Evolutionary conservation across 2,113 vertebrate species (phyloP), one percentile per base, ranked within the genome.

Genomic region (Hypocryptadius cinnamomeus): DNA sequence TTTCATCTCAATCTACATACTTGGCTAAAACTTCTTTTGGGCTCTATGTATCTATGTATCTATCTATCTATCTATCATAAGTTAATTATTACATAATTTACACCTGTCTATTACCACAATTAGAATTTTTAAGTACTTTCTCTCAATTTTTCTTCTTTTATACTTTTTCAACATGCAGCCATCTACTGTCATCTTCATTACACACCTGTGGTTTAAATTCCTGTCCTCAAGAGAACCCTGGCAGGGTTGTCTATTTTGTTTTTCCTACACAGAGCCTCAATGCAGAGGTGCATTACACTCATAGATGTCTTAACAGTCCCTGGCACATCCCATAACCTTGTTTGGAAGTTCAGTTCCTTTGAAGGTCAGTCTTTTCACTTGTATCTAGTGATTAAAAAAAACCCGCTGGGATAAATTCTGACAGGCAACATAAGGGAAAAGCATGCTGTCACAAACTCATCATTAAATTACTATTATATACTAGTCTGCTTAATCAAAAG

Each of bases 11-110:
- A 21, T 72, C 80, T 56, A 74, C 54, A n/a, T 20, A 81, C 31
- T 91, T 93, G 68, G 57, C 65, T 90, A 77, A 87, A 93, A 89
- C 4, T 40, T 44, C 10, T 40, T 27, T 40, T 31, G 24, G 14
- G 30, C 12, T 33, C 16, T 50, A 37, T 48, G 40, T 31, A 31
- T 30, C 60, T 30, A 14, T 19, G 22, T 40, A 6, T 42, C 47
- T 30, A 11, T 39, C 37, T 9, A n/a, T 61, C 45, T 37, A 76
- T 82, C 30, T 17, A 40, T 63, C 20, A 30, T 68, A 93, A 94
- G 59, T 63, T 95, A 96, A 93, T 80, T 16, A 90, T 89, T 97
- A 89, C 42, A 39, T 78, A 80, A 89, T 81, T 93, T 92, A 92
- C 68, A 82, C 56, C 65, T 95, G 76, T 93, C 73, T 93, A 28